Conservation (phyloP, 53 echinoderm and acorn worm genomes). For the Stichopus horrens region DNA sequence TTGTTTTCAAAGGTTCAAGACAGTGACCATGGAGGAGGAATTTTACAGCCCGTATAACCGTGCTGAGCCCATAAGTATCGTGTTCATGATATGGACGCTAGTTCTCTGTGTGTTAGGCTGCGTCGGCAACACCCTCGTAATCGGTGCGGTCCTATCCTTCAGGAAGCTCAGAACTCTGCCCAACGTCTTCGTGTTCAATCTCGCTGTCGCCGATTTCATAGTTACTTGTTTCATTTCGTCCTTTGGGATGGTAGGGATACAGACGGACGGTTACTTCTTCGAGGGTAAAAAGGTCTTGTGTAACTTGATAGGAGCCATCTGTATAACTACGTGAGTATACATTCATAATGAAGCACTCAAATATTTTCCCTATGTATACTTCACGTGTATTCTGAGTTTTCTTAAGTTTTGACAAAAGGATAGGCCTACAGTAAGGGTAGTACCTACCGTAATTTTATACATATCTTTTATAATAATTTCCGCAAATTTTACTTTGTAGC, state of each 20-base stretch:
- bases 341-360: not conserved
- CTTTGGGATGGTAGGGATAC: constrained; percentile 70
- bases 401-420: too few species aligned
- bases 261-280: constrained; percentile 65
- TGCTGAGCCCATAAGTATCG: constrained; percentile 4
- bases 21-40: not conserved
- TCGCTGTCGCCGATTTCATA: constrained; percentile 74
- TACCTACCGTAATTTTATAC: too few species aligned
- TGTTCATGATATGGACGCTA: constrained; percentile 24
- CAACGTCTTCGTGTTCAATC: constrained; percentile 78
- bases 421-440: too few species aligned
- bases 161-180: constrained; percentile 60
- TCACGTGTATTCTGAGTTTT: too few species aligned
- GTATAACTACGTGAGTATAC: constrained; percentile 63
- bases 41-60: not conserved
- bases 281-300: constrained; percentile 55
- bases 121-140: constrained; percentile 74
- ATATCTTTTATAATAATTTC: too few species aligned
- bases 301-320: constrained; percentile 66
- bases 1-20: too few species aligned
- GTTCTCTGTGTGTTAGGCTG: constrained; percentile 50
- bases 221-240: constrained; percentile 68
- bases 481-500: too few species aligned
- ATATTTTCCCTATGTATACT: too few species aligned
- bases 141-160: constrained; percentile 70